phyloP scores from a whole-genome alignment of 1,140 invertebrate genomes.

The Carcinoscorpius rotundicauda region DNA sequence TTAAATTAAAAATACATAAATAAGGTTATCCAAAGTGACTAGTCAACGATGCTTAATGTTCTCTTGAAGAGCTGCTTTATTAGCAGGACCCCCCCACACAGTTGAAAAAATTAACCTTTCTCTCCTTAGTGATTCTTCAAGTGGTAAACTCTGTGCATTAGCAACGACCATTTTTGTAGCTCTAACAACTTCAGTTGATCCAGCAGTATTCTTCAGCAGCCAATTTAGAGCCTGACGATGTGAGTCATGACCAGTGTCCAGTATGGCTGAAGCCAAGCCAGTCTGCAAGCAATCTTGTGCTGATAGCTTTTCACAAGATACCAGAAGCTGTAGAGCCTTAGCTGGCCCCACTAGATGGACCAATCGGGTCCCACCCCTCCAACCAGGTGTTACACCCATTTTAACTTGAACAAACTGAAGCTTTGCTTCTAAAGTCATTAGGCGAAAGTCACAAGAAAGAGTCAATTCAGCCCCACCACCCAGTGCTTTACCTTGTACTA shows the following conservation, averaged over 20 bases:
- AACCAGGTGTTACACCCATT: constrained; percentile 46
- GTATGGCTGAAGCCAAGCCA: constrained; percentile 31
- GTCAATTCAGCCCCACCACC: constrained; percentile 48
- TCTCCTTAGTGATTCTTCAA: constrained; percentile 26
- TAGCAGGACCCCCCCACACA: not conserved
- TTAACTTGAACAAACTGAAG: constrained; percentile 45
- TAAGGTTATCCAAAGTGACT: too few relatives aligned
- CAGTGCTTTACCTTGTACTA: constrained; percentile 42
- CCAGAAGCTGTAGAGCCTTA: constrained; percentile 37
- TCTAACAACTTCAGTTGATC: constrained; percentile 28
- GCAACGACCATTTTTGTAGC: constrained; percentile 35
- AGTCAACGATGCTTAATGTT: not conserved
- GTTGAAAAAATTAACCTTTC: constrained; percentile 36
- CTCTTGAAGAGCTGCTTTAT: not conserved
- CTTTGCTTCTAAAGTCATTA: constrained; percentile 33
- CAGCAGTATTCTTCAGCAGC: constrained; percentile 28
- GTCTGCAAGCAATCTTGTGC: constrained; percentile 32
- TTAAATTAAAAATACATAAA: too few relatives aligned
- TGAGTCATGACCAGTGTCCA: constrained; percentile 22
- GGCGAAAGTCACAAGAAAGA: constrained; percentile 43
- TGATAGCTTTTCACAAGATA: constrained; percentile 32
- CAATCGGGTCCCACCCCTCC: constrained; percentile 42
- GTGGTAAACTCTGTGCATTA: constrained; percentile 20
- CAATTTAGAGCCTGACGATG: constrained; percentile 31
- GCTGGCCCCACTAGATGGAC: constrained; percentile 34